These are phyloP conservation scores for Poecilia velifera DNA, from an alignment of 2,797 vertebrate genomes.

Conservation along the genomic window DNA sequence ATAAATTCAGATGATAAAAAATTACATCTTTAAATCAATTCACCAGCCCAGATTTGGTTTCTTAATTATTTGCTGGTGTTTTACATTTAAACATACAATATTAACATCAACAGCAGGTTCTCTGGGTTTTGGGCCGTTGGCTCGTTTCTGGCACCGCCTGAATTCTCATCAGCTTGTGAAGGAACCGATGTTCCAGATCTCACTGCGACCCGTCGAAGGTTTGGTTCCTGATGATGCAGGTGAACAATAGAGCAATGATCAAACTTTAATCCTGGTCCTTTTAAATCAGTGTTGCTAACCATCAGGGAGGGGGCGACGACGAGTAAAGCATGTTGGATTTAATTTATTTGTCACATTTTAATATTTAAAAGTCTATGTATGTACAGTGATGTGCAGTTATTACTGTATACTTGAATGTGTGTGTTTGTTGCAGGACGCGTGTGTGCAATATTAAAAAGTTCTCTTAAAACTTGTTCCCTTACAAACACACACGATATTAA, in stretches of 20 bases:
- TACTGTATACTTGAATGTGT: slow-evolving; percentile 73
- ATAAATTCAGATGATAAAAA: too few species aligned
- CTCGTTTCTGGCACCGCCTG: background rate
- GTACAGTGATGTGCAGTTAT: slow-evolving; percentile 59
- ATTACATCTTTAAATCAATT: too few species aligned
- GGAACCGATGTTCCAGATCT: background rate
- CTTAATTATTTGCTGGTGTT: background rate
- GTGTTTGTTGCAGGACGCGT: slow-evolving; percentile 30
- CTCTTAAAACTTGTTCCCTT: slow-evolving; percentile 62
- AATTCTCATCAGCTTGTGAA: background rate
- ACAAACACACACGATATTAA: slow-evolving; percentile 25
- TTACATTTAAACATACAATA: background rate
- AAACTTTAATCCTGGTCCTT: background rate
- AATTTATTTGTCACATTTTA: slow-evolving; percentile 69
- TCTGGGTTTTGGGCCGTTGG: background rate
- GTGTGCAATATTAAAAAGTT: slow-evolving; percentile 35
- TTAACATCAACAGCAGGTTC: background rate
- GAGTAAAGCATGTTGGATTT: slow-evolving; percentile 11
- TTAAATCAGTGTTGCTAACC: slow-evolving; percentile 36
- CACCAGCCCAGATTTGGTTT: background rate
- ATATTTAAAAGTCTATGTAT: slow-evolving; percentile 72
- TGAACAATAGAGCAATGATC: slow-evolving; percentile 3
- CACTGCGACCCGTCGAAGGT: background rate
- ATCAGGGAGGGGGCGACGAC: background rate
- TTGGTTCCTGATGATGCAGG: background rate